Base-by-base conservation (phyloP, 2,888 invertebrate species). In the Xestoiulus laeticollis region DNA sequence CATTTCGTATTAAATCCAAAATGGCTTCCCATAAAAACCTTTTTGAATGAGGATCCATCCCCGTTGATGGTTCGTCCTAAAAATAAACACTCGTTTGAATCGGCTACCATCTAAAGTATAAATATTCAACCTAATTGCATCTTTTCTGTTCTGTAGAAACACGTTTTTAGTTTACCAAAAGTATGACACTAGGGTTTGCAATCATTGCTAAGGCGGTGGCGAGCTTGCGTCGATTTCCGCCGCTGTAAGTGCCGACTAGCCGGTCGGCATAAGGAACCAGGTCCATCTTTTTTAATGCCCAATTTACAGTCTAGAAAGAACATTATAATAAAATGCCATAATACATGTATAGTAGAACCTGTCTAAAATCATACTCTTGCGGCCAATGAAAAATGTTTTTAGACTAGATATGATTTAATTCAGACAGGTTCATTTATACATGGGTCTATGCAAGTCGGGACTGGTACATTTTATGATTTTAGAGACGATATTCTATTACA, bases 1-100 rank as follows among this genome's bases (percentile, higher is more conserved):
- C 96, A 3, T 94, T 93, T 88, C 95, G 94, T 85, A 96, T 93
- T 78, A 95, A 94, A 88, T 94, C 93, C 89, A 94, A 93, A 44
- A 96, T 93, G 19, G 95, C 95, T 90, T 95, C 93, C 97, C 97
- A 97, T 16, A 97, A 93, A 89, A 95, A 94, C 88, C 97, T 93
- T 90, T 96, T 94, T 3, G 96, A 96, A 1, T 95, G 95, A 0
- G 96, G 95, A 91, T 97, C 96, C 93, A 96, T 96, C 59, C 96
- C 96, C 92, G 92, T 93, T 1, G 93, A 93, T 14, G 94, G 93
- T 90, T 94, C 93, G 91, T 95, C 96, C 86, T 96, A 93, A 91
- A 95, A 95, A 86, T n/a, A n/a, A n/a, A n/a, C n/a, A n/a, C n/a
- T n/a, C n/a, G n/a, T n/a, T n/a, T n/a, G n/a, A n/a, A n/a, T n/a